Base-by-base conservation (phyloP, 2,797 vertebrate species). In the Artibeus jamaicensis region DNA sequence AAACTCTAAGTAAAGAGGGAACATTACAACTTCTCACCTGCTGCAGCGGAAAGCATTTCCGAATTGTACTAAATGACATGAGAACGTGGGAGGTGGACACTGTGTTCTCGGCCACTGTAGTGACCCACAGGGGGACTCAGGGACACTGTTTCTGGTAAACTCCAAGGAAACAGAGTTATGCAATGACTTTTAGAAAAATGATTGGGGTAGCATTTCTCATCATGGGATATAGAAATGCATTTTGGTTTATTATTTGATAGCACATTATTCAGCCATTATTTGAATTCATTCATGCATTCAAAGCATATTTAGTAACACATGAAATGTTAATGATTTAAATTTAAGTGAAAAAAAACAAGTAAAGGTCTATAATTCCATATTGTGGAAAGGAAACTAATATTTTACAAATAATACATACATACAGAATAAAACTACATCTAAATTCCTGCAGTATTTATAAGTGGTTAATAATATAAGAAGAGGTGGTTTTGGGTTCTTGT, bases 221-320 rank as follows among this genome's bases (percentile, higher is more conserved):
- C 42, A 48, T 14, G 89, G 83, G 93, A 89, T 79, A 86, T 6
- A 74, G 6, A 95, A 92, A 77, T 22, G 29, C 15, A 87, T 53
- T 89, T 81, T 53, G 46, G 21, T n/a, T 53, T 89, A 68, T 71
- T 77, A 53, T 50, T 93, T 92, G 57, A 32, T 18, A 95, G 26
- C 1, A 2, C 65, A 9, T 50, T 89, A 77, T 53, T 68, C 3
- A 73, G 22, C 3, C 15, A 57, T 57, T 85, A 53, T 37, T 26
- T 67, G 59, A 84, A 48, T 26, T 22, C 79, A 62, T 21, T 50
- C 26, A 48, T 39, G 0, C 0, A 59, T 86, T 89, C 18, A 84
- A 85, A 90, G 46, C 92, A 59, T 77, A 22, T 29, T 68, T 88
- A 39, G 44, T 65, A 77, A 55, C 9, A 79, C 1, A 29, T 59